phyloP scores from a whole-genome alignment of 2,797 vertebrate species.

The Sebastes steindachneri region DNA sequence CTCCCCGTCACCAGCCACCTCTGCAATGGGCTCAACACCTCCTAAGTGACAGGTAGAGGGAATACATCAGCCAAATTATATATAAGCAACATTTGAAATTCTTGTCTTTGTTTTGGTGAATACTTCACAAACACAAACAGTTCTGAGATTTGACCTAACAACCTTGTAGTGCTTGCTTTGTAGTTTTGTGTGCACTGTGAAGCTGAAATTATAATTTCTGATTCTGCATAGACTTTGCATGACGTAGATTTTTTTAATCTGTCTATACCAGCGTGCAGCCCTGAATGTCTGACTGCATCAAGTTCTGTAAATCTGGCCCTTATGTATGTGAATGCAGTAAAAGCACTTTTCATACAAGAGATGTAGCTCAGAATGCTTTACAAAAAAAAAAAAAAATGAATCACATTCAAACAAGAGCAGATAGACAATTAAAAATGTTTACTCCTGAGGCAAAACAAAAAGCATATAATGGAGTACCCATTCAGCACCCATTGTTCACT shows the following conservation, averaged over 20 bases:
- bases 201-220: not conserved
- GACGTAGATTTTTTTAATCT: not conserved
- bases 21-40: conserved; percentile 72
- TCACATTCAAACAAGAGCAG: no score
- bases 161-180: not conserved
- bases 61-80: not conserved
- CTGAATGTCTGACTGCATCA: not conserved
- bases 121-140: not conserved
- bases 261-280: no score
- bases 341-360: no score
- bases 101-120: not conserved
- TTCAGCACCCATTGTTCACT: no score
- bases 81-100: not conserved
- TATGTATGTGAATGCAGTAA: not conserved
- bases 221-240: not conserved
- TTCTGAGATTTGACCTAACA: not conserved
- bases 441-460: no score
- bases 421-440: no score
- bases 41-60: conserved; percentile 50
- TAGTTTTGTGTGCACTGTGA: not conserved
- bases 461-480: no score
- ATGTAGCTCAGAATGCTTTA: rapidly evolving
- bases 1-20: conserved; percentile 85
- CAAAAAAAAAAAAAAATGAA: no score
- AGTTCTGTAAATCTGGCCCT: not conserved